Conservation (phyloP, 2,797 vertebrate genomes). For the Malacoraja senta region DNA sequence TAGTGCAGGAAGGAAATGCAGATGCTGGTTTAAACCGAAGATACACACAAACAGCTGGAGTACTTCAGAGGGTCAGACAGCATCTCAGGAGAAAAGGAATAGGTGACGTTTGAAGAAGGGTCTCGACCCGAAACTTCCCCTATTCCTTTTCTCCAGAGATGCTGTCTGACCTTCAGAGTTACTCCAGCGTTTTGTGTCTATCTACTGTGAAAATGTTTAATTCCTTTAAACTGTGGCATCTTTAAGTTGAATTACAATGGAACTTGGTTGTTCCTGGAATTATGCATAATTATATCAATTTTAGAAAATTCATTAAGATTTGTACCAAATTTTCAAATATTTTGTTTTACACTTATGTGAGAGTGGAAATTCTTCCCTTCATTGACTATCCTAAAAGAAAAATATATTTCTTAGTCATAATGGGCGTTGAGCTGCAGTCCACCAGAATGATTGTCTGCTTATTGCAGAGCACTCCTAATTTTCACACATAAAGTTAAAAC, state of each 20-base stretch:
- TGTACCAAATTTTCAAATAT: not conserved
- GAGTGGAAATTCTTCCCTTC: not conserved
- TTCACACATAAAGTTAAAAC: not conserved
- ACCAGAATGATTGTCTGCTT: not conserved
- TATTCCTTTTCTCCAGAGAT: too few relatives aligned
- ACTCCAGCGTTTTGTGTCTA: too few relatives aligned
- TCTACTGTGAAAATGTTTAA: not conserved
- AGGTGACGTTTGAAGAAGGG: too few relatives aligned
- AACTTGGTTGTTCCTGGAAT: not conserved
- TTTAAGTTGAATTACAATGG: not conserved
- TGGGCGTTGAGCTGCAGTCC: not conserved
- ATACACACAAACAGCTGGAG: too few relatives aligned
- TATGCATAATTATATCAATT: not conserved
- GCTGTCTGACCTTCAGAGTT: too few relatives aligned
- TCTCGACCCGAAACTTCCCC: too few relatives aligned
- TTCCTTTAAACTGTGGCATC: not conserved
- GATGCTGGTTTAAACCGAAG: too few relatives aligned
- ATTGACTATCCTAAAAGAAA: not conserved
- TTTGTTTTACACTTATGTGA: not conserved
- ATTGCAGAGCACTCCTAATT: too few relatives aligned
- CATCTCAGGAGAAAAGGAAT: too few relatives aligned
- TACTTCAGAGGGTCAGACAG: too few relatives aligned
- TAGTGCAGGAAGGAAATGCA: too few relatives aligned
- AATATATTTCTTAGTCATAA: not conserved
- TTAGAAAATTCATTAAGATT: not conserved